Evolutionary conservation across 2,113 vertebrate genomes (phyloP).

Genomic region (Calidris pygmaea): DNA sequence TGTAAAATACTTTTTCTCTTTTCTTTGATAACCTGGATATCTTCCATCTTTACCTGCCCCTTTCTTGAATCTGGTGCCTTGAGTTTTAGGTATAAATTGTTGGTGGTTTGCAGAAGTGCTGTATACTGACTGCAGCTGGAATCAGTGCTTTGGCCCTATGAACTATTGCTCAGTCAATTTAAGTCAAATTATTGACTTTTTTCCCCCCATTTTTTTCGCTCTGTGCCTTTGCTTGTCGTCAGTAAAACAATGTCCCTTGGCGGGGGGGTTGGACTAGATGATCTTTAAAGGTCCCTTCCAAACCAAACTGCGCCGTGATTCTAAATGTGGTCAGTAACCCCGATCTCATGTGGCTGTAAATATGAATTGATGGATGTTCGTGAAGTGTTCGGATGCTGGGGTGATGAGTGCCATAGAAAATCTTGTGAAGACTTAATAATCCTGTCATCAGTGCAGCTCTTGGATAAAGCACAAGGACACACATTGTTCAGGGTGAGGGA

Average conservation of each 20-base stretch:
- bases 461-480: neutral
- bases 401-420: neutral
- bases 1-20: neutral
- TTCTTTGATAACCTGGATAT: neutral
- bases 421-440: conserved; percentile 1
- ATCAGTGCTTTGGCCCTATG: neutral
- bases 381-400: neutral
- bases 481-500: neutral
- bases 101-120: neutral
- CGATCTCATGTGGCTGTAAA: neutral
- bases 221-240: neutral
- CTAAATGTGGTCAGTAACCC: neutral
- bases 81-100: neutral
- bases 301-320: neutral
- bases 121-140: neutral
- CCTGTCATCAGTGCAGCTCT: neutral
- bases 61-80: neutral
- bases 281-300: neutral
- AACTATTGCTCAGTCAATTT: neutral
- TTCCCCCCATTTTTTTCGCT: neutral
- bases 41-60: neutral
- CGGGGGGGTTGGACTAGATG: neutral
- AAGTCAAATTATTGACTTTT: neutral
- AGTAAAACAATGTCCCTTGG: neutral
- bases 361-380: neutral